These are phyloP conservation scores for Sebastes diaconus DNA, from an alignment of 2,797 vertebrate genomes.

Conservation along the genomic window DNA sequence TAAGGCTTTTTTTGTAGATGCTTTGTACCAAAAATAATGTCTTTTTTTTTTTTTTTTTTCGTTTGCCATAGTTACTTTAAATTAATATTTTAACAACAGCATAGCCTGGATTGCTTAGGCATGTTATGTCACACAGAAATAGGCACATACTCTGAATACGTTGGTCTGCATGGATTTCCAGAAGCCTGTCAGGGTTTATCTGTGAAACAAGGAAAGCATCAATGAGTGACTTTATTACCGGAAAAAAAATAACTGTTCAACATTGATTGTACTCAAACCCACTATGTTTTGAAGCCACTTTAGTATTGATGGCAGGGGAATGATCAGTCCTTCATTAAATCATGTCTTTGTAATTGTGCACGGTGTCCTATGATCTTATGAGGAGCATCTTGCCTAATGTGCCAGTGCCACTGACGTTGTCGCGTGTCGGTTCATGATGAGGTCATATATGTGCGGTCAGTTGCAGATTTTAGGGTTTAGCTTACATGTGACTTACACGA, in stretches of 20 bases:
- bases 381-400: conserved; percentile 56
- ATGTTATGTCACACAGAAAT: conserved; percentile 82
- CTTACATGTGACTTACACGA: conserved; percentile 28
- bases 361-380: conserved; percentile 69
- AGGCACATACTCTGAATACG: conserved; percentile 82
- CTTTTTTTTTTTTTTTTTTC: conserved; percentile 61
- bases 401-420: conserved; percentile 55
- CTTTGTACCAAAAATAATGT: conserved; percentile 92
- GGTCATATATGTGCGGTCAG: conserved; percentile 30
- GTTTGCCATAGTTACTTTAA: conserved; percentile 80
- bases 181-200: conserved; percentile 74
- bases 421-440: conserved; percentile 12
- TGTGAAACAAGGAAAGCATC: conserved; percentile 63
- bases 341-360: conserved; percentile 69
- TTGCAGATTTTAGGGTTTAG: conserved; percentile 36
- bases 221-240: conserved; percentile 70
- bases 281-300: conserved; percentile 83
- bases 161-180: conserved; percentile 75
- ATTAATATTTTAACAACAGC: conserved; percentile 85
- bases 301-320: conserved; percentile 76
- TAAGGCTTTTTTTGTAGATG: conserved; percentile 92
- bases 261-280: conserved; percentile 78
- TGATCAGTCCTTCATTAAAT: conserved; percentile 76
- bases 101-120: conserved; percentile 79
- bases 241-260: conserved; percentile 64